Evolutionary conservation across 2,888 invertebrate genomes (phyloP).

Genomic region (Bombylius major): DNA sequence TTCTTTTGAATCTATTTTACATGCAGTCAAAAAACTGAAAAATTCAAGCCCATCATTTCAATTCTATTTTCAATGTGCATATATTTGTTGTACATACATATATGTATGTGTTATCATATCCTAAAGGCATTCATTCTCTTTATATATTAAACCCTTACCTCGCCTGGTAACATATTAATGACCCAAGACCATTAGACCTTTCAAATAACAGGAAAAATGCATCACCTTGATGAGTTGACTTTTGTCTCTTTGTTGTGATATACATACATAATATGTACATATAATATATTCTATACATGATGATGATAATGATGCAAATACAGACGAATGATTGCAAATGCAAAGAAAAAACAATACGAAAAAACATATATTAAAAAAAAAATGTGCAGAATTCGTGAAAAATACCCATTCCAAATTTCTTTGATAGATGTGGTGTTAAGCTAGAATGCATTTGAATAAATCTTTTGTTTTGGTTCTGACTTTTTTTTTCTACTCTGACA

Average conservation of each 20-base stretch:
- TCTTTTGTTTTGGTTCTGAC: no score
- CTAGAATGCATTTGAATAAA: no score
- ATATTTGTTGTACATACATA: no score
- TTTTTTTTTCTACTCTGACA: no score
- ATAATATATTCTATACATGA: background rate
- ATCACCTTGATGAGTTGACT: constrained; percentile 1
- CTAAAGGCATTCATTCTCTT: background rate
- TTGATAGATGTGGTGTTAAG: no score
- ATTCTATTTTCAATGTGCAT: background rate
- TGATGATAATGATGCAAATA: background rate
- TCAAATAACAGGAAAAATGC: constrained; percentile 1
- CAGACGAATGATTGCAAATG: background rate
- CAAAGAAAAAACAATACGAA: no score
- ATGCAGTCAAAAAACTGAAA: background rate
- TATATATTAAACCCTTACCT: background rate
- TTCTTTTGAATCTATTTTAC: background rate
- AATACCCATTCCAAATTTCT: no score
- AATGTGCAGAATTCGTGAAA: no score
- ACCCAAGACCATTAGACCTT: constrained; percentile 3
- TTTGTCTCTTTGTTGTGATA: background rate
- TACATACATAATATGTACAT: background rate
- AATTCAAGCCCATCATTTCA: background rate
- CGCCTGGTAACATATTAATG: constrained; percentile 3
- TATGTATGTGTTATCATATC: no score
- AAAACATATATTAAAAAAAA: no score